Conservation (phyloP, 1,140 invertebrate genomes). For the Dreissena rostriformis region DNA sequence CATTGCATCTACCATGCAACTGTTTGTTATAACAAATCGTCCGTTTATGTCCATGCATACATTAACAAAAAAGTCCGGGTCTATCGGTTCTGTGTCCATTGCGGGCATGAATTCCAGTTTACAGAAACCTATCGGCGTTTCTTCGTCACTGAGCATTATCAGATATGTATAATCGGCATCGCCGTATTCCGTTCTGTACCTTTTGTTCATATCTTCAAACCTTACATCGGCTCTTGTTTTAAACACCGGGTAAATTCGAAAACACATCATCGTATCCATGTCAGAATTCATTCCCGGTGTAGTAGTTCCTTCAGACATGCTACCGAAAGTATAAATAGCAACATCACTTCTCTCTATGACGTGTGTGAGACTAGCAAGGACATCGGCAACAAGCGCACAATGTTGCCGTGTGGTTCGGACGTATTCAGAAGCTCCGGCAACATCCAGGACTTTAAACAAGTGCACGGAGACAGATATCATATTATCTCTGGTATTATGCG, state of each 20-base stretch:
- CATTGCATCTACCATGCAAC: not conserved
- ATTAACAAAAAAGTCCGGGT: not conserved
- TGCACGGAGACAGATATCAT: too few relatives aligned
- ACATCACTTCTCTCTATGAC: not conserved
- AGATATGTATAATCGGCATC: not conserved
- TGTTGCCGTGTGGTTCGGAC: not conserved
- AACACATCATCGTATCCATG: not conserved
- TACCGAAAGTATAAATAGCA: conserved; percentile 12
- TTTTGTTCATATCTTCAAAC: not conserved
- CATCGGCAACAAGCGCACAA: not conserved
- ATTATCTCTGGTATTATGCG: too few relatives aligned
- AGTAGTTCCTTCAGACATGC: conserved; percentile 25
- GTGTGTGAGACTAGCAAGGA: not conserved
- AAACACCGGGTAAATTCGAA: not conserved
- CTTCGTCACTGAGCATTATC: conserved; percentile 6
- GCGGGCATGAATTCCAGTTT: conserved; percentile 5
- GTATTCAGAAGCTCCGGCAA: conserved; percentile 2
- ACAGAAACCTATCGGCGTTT: conserved; percentile 12
- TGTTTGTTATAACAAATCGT: not conserved
- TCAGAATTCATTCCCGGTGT: conserved; percentile 21
- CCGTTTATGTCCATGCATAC: conserved; percentile 8
- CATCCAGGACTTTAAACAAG: not conserved
- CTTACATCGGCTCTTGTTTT: not conserved
- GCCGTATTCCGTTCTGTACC: not conserved
- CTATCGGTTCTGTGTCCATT: not conserved